A percentile compares a stretch with the other conserved stretches of the same genome.
Evolutionary conservation across 2,113 vertebrate species (phyloP).

Genomic region (Epinephelus lanceolatus): DNA sequence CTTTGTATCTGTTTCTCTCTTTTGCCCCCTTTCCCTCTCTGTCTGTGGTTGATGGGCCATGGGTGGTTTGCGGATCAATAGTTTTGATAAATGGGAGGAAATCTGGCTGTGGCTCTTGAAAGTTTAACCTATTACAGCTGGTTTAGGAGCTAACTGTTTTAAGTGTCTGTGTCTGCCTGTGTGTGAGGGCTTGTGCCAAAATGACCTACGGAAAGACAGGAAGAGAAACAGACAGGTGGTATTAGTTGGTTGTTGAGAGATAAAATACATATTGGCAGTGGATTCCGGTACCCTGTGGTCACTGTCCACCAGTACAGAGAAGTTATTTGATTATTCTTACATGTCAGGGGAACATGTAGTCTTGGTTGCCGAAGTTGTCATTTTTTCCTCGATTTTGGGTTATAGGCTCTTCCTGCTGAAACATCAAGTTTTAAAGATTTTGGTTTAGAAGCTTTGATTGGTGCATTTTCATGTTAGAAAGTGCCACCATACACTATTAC

Average conservation of each 20-base stretch:
- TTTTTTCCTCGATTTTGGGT: no score
- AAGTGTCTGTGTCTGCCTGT: neutral
- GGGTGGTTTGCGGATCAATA: constrained; percentile 61
- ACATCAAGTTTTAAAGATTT: no score
- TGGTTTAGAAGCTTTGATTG: no score
- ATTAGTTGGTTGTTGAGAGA: constrained; percentile 11
- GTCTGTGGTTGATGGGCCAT: constrained; percentile 45
- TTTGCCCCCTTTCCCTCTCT: constrained; percentile 13
- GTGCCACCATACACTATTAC: no score
- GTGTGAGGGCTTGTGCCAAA: neutral
- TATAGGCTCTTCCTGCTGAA: no score
- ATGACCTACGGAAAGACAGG: constrained; percentile 22
- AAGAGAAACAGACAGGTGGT: constrained; percentile 14
- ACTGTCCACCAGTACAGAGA: constrained; percentile 16
- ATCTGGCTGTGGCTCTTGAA: constrained; percentile 49
- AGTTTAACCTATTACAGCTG: constrained; percentile 59
- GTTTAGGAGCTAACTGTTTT: constrained; percentile 55
- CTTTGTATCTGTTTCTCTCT: constrained; percentile 44
- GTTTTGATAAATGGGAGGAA: constrained; percentile 68
- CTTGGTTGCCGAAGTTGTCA: no score
- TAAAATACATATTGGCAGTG: neutral
- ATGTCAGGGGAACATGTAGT: no score
- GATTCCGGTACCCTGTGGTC: constrained; percentile 6
- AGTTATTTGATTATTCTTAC: constrained; percentile 12
- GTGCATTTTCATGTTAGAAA: no score